phyloP scores from a whole-genome alignment of 2,888 invertebrate species.

The Noctua comes region DNA sequence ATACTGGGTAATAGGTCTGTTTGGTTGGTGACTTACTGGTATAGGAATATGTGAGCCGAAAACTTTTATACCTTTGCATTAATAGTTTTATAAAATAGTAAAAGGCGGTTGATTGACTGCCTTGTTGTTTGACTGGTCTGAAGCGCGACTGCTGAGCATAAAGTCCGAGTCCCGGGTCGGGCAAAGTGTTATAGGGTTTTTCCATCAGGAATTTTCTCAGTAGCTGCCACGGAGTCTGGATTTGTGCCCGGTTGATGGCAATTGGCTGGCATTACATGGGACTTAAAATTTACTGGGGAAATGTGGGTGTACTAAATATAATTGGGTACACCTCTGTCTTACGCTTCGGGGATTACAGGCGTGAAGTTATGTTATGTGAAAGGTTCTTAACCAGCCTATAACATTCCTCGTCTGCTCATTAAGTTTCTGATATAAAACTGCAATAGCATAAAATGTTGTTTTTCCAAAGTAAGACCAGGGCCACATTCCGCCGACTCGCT shows the following conservation, averaged over 20 bases:
- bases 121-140: neutral
- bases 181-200: neutral
- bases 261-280: too few relatives aligned
- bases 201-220: neutral
- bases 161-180: neutral
- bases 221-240: neutral
- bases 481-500: too few relatives aligned
- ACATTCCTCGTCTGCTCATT: neutral
- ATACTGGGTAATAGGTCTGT: conserved; percentile 23
- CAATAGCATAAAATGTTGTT: too few relatives aligned
- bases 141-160: neutral
- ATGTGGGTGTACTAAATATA: neutral
- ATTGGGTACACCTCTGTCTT: neutral
- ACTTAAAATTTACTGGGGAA: neutral
- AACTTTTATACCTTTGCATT: neutral
- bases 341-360: too few relatives aligned
- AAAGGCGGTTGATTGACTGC: neutral
- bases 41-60: too few relatives aligned
- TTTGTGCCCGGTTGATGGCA: neutral
- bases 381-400: too few relatives aligned
- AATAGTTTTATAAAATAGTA: neutral
- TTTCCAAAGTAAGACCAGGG: neutral
- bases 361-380: neutral
- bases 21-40: neutral
- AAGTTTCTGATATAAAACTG: neutral